These are phyloP conservation scores for Nephila pilipes DNA, from an alignment of 1,140 invertebrate genomes.

Conservation along the genomic window DNA sequence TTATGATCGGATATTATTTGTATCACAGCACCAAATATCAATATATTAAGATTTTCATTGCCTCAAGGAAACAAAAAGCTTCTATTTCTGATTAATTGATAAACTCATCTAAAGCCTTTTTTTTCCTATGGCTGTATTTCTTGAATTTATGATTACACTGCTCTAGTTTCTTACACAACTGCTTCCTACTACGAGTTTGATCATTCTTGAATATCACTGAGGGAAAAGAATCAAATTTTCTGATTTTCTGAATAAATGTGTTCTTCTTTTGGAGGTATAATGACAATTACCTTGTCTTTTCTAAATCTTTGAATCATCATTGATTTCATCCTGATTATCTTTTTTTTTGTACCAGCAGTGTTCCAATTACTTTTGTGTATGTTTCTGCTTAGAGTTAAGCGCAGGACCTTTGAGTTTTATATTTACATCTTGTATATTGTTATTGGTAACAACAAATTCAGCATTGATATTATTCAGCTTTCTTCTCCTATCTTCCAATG, in stretches of 20 bases:
- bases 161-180: slow-evolving; percentile 97
- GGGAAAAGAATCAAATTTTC: slow-evolving; percentile 95
- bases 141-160: too few relatives aligned
- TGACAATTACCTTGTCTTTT: too few relatives aligned
- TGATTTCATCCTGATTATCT: slow-evolving; percentile 96
- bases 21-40: too few relatives aligned
- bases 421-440: slow-evolving; percentile 91
- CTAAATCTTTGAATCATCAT: slow-evolving; percentile 97
- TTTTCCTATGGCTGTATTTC: slow-evolving; percentile 99
- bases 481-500: slow-evolving; percentile 94
- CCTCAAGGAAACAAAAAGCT: too few relatives aligned
- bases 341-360: slow-evolving; percentile 93
- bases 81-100: slow-evolving; percentile 99
- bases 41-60: too few relatives aligned
- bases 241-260: slow-evolving; percentile 97
- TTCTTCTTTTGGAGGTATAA: slow-evolving; percentile 97
- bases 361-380: slow-evolving; percentile 88
- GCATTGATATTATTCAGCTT: too few relatives aligned
- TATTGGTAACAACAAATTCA: slow-evolving; percentile 86
- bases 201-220: slow-evolving; percentile 96
- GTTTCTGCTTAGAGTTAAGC: slow-evolving; percentile 86
- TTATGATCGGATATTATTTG: too few relatives aligned
- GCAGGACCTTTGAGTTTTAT: slow-evolving; percentile 90
- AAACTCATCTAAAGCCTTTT: slow-evolving; percentile 98
- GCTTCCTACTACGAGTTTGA: slow-evolving; percentile 91